Evolutionary conservation across 2,888 invertebrate genomes (phyloP), one percentile per base, ranked within the genome.

Genomic region (Conus canariensis): DNA sequence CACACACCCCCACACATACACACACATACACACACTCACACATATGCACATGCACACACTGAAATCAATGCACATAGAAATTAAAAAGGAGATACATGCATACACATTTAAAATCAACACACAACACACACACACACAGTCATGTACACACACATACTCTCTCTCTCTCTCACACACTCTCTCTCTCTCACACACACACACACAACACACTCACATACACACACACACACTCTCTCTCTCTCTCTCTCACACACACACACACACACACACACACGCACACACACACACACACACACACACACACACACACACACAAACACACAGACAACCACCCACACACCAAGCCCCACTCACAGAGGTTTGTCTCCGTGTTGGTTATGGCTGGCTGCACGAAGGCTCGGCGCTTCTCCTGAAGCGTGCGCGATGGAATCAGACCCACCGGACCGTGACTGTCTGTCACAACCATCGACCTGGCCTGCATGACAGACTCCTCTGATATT

Each of bases 311-410:
- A 70, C 70, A 22, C 70, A 70, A 1, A 70, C n/a, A n/a, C 70
- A 70, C 70, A 70, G 1, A 22, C 70, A 70, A 0, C 14, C 70
- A 70, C 22, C 14, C 70, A 70, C 5, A 70, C 22, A 70, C 16
- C 7, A 22, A 70, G 16, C 70, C 19, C 70, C 30, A 94, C 96
- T 94, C 92, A 96, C 96, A 94, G 30, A 96, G 95, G 90, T 95
- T 94, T 89, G 94, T 96, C 92, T 95, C 95, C 1, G 96, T 96
- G 91, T 98, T 99, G 96, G 99, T 99, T 10, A 98, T 98, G 96
- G 99, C 99, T 0, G 99, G 99, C 56, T 98, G 98, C 0, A 99
- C 99, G 96, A 98, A 99, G 0, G 99, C 99, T 96, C 99, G 99
- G 91, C 99, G 97, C 92, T 96, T 96, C 90, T 96, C 96, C 91